Evolutionary conservation across 2,797 vertebrate genomes (phyloP).

Genomic region (Anisognathus igniventris): DNA sequence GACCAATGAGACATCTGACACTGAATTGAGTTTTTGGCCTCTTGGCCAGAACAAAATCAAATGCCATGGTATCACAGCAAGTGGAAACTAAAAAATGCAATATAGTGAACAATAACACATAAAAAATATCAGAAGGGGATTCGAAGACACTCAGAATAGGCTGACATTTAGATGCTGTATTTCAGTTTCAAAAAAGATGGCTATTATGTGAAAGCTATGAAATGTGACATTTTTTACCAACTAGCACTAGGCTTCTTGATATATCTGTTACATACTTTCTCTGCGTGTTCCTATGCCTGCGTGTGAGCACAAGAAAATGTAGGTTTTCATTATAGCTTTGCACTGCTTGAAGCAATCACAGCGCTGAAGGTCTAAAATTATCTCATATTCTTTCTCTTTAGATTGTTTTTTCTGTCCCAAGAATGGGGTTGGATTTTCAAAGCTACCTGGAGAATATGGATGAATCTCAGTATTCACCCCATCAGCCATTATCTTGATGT

Average conservation of each 20-base stretch:
- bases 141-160: conserved; percentile 25
- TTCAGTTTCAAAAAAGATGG: conserved; percentile 57
- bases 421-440: conserved; percentile 5
- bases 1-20: conserved; percentile 13
- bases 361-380: background rate
- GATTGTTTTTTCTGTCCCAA: background rate
- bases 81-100: conserved; percentile 40
- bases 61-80: conserved; percentile 47
- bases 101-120: conserved; percentile 10
- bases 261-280: conserved; percentile 31
- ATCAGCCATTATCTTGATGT: background rate
- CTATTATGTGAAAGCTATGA: conserved; percentile 56
- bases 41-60: conserved; percentile 54
- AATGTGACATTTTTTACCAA: conserved; percentile 57
- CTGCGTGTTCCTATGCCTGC: background rate
- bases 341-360: conserved; percentile 2
- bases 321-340: conserved; percentile 27
- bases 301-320: background rate
- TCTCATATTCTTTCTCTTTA: conserved; percentile 12
- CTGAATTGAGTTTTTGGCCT: conserved; percentile 38
- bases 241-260: conserved; percentile 36
- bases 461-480: background rate
- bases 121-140: conserved; percentile 9
- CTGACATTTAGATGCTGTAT: conserved; percentile 63
- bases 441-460: background rate